These are phyloP conservation scores for Nanger granti DNA, from an alignment of 2,113 vertebrate genomes.

Conservation along the genomic window DNA sequence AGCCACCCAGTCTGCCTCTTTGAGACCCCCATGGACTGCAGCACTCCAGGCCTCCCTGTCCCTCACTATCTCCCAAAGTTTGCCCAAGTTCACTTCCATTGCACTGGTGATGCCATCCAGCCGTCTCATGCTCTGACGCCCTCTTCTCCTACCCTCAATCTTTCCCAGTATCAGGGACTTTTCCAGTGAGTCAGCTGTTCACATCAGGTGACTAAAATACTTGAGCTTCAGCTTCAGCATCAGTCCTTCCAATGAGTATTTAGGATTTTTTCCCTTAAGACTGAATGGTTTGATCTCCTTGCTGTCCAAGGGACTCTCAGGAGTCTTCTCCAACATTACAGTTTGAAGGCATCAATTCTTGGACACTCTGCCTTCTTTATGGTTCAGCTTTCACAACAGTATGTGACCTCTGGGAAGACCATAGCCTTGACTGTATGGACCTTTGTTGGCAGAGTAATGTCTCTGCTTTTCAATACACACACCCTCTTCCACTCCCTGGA, in stretches of 20 bases:
- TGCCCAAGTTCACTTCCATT: background rate
- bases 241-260: background rate
- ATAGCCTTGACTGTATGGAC: background rate
- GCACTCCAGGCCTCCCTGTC: background rate
- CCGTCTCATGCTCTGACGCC: fast-evolving
- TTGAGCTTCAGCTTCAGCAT: background rate
- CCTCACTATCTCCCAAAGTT: background rate
- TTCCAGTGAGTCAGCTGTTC: background rate
- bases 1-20: background rate
- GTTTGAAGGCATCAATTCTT: background rate
- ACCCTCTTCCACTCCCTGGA: background rate
- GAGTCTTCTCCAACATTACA: background rate
- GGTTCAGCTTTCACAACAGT: background rate
- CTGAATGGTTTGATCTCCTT: background rate
- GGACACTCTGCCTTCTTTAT: background rate
- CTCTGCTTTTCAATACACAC: background rate
- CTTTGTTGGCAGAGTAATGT: background rate
- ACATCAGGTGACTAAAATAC: background rate
- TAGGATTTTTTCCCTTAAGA: background rate
- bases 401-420: background rate
- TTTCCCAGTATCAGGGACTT: background rate
- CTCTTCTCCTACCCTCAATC: background rate
- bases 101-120: background rate
- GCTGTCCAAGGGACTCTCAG: background rate
- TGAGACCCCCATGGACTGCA: background rate